A percentile compares a stretch with the other conserved stretches of the same genome.
These are phyloP conservation scores for Bolinopsis microptera DNA, from an alignment of 37 sponge, comb jelly and placozoan genomes.

Conservation along the genomic window DNA sequence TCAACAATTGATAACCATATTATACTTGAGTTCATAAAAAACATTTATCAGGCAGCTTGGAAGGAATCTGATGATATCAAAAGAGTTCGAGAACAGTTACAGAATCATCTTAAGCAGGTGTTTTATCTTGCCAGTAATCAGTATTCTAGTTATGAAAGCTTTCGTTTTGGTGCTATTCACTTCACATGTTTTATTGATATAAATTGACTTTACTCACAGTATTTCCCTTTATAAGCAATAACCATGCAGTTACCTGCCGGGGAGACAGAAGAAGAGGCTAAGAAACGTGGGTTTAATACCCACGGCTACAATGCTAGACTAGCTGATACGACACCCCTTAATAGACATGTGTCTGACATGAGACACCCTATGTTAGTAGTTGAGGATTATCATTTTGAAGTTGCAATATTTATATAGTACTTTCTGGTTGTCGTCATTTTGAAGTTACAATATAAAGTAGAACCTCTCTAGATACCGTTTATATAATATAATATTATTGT, in stretches of 20 bases:
- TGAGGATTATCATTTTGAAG: too few relatives aligned
- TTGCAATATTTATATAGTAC: neutral
- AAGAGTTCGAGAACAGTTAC: neutral
- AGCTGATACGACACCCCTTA: slow-evolving; percentile 17
- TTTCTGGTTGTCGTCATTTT: neutral
- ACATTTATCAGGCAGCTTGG: slow-evolving; percentile 18
- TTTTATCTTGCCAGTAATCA: neutral
- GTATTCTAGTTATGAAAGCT: too few relatives aligned
- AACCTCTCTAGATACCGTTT: too few relatives aligned
- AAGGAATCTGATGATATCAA: slow-evolving; percentile 20
- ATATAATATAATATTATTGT: too few relatives aligned
- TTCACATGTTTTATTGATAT: too few relatives aligned
- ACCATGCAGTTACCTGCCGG: slow-evolving; percentile 34
- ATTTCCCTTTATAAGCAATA: neutral
- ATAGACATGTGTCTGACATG: slow-evolving; percentile 48
- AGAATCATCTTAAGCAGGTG: slow-evolving; percentile 15
- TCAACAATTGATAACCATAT: too few relatives aligned
- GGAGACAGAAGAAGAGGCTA: slow-evolving; percentile 14
- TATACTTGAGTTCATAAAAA: neutral
- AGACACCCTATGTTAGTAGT: slow-evolving; percentile 53
- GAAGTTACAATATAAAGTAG: too few relatives aligned
- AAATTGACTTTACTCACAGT: neutral
- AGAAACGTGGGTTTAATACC: slow-evolving; percentile 15
- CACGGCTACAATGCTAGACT: slow-evolving; percentile 62
- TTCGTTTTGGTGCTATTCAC: too few relatives aligned